Percentiles rank a stretch among this genome's conserved stretches.
Conservation (phyloP, 2,797 vertebrate species). For the Manis javanica region DNA sequence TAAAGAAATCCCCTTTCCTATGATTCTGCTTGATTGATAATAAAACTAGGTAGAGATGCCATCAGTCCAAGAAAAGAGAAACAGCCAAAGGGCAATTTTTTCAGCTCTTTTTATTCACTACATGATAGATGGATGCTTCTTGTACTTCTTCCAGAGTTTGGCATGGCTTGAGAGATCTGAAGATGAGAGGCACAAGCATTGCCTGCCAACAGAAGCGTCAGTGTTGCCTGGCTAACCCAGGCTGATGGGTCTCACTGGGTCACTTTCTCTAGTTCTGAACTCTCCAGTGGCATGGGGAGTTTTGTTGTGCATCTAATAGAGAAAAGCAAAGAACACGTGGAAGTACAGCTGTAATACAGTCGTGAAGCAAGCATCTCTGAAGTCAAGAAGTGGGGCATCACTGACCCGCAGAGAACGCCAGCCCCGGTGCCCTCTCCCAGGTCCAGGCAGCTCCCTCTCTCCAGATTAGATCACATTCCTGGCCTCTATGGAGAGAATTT, state of each 20-base stretch:
- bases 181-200: not conserved
- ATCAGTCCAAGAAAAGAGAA: constrained; percentile 9
- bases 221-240: not conserved
- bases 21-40: not conserved
- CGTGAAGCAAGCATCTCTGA: not conserved
- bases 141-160: not conserved
- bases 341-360: not conserved
- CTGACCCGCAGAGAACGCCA: not conserved
- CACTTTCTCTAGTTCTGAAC: not conserved
- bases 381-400: not conserved
- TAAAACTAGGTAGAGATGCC: not conserved
- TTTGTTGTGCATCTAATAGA: not conserved
- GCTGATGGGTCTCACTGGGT: not conserved
- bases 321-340: not conserved
- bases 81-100: not conserved
- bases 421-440: accelerated
- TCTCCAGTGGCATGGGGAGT: not conserved
- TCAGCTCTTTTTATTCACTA: constrained; percentile 36
- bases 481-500: not conserved
- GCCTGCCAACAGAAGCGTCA: not conserved
- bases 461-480: not conserved
- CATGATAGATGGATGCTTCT: not conserved
- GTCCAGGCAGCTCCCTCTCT: not conserved
- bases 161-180: constrained; percentile 45
- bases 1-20: not conserved